phyloP scores from a whole-genome alignment of 2,113 vertebrate genomes.

The Cinclus cinclus region DNA sequence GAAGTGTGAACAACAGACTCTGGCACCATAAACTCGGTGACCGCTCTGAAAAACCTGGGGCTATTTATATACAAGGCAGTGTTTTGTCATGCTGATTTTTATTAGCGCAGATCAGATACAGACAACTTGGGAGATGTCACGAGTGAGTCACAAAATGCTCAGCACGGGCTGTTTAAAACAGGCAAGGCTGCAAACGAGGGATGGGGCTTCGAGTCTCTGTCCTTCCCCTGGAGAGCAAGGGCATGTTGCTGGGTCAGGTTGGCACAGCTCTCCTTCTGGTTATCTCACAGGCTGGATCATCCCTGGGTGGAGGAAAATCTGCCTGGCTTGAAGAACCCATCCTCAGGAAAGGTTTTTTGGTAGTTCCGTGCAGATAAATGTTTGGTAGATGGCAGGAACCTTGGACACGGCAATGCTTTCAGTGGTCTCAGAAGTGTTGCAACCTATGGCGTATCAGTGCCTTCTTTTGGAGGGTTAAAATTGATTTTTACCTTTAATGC shows the following conservation, averaged over 20 bases:
- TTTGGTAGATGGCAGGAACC: not conserved
- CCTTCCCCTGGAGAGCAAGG: not conserved
- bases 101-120: not conserved
- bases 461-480: not conserved
- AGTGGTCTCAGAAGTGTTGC: not conserved
- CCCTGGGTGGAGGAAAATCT: not conserved
- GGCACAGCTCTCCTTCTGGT: not conserved
- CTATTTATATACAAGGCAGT: not conserved
- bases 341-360: not conserved
- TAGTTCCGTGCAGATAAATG: not conserved
- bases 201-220: not conserved
- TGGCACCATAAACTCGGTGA: not conserved
- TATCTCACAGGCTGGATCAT: not conserved
- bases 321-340: not conserved
- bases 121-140: not conserved
- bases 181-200: not conserved
- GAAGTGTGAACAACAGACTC: slow-evolving; percentile 30
- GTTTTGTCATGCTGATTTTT: slow-evolving; percentile 65
- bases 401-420: not conserved
- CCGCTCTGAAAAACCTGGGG: not conserved
- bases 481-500: not conserved
- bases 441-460: rapidly evolving
- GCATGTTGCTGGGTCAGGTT: rapidly evolving
- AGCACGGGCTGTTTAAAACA: not conserved
- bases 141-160: slow-evolving; percentile 26